These are phyloP conservation scores for Cervus canadensis DNA, from an alignment of 2,113 vertebrate genomes.

Conservation along the genomic window DNA sequence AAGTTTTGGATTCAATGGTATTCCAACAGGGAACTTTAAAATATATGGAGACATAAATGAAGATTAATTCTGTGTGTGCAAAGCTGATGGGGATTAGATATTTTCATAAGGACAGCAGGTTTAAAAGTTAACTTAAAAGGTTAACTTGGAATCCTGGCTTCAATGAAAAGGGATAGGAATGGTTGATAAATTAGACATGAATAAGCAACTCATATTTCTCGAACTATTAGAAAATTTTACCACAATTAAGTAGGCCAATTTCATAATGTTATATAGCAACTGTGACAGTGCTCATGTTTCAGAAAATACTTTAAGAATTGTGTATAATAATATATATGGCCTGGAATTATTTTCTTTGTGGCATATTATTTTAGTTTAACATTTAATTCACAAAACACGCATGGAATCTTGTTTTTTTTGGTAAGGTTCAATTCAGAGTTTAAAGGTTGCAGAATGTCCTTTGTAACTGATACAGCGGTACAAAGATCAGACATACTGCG, in stretches of 20 bases:
- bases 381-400: neutral
- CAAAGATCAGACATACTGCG: neutral
- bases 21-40: neutral
- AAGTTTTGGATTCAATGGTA: neutral
- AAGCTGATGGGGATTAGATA: neutral
- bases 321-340: neutral
- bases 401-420: neutral
- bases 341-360: neutral
- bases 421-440: neutral
- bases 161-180: neutral
- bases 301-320: neutral
- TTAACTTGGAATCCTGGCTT: neutral
- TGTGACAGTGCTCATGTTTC: neutral
- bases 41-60: neutral
- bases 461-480: neutral
- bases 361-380: neutral
- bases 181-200: neutral
- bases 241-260: neutral
- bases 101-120: neutral
- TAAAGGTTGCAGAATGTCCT: neutral
- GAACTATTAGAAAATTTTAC: constrained; percentile 31
- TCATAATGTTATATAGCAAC: neutral
- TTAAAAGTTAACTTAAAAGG: neutral
- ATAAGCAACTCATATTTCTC: neutral
- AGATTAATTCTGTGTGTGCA: neutral